Evolutionary conservation across 2,113 vertebrate genomes (phyloP), one percentile per base, ranked within the genome.

Genomic region (Anser cygnoides): DNA sequence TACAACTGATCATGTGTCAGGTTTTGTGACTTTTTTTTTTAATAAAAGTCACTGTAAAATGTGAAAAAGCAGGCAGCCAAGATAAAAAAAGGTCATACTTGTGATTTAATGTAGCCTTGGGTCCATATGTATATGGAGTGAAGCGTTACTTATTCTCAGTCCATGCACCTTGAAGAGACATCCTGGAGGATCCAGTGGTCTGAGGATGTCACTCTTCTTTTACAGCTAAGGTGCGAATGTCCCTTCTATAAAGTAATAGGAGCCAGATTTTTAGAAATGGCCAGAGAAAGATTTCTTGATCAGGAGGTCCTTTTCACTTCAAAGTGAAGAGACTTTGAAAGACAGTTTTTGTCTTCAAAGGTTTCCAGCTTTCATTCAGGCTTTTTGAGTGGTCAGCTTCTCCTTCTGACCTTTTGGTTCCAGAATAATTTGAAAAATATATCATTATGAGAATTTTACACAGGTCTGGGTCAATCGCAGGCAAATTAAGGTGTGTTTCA

Each of bases 101-200:
- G 29, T 81, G 41, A 70, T 86, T 88, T 86, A 71, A 67, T 5
- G 12, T 58, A 52, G 14, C 19, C 20, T 74, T 14, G 13, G 63
- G 37, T 66, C 49, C 28, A 5, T 20, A 54, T 2, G 9, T 15
- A 14, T 58, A 22, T 21, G 21, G 31, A 83, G 6, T 16, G 73
- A 73, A 78, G 37, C 16, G 15, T 33, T 21, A 18, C 5, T 13
- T 41, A 20, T n/a, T 67, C 44, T 74, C 25, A 63, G 41, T 43
- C 14, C 1, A 0, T 25, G 28, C 23, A 6, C 10, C 71, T 25
- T 90, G 78, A 57, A 1, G 13, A 58, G 26, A 37, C 3, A 1
- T 55, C n/a, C 41, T 57, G 58, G 37, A 63, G 49, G 20, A 91
- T 81, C 37, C 28, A 49, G 25, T 17, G 15, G 25, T 85, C 58